These are phyloP conservation scores for Drosophila fungiperda DNA, from an alignment of 2,888 invertebrate species.

Conservation along the genomic window DNA sequence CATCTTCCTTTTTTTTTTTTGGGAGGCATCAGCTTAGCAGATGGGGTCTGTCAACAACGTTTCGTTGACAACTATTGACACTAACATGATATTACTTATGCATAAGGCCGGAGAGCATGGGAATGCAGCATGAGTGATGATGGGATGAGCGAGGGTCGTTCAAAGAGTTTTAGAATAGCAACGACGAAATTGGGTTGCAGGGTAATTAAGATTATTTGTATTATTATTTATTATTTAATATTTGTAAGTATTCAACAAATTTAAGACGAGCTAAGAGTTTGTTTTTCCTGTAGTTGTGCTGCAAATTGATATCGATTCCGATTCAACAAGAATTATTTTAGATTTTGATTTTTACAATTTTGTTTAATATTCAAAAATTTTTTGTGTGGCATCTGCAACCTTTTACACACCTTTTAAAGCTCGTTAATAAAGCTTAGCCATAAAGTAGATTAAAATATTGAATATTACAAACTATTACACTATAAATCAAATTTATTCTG, in stretches of 20 bases:
- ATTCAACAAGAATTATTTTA: not conserved
- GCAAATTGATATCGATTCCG: not conserved
- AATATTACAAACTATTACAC: not conserved
- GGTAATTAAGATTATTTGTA: not conserved
- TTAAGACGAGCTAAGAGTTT: not conserved
- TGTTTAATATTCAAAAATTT: not conserved
- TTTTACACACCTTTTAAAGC: not conserved
- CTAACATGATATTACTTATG: constrained; percentile 77
- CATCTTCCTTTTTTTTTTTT: not conserved
- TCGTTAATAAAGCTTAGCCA: not conserved
- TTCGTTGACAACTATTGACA: constrained; percentile 76
- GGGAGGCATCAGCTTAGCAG: constrained; percentile 31
- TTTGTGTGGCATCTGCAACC: not conserved
- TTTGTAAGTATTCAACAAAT: not conserved
- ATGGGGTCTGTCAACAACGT: constrained; percentile 66
- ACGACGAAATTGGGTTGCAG: not conserved
- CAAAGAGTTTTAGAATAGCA: not conserved
- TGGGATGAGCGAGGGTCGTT: constrained; percentile 21
- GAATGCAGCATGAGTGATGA: constrained; percentile 39
- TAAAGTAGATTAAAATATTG: not conserved
- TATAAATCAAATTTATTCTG: not conserved
- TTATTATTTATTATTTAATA: no score
- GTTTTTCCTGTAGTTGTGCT: not conserved
- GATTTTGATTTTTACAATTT: not conserved
- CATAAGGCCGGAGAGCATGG: constrained; percentile 64